phyloP scores from a whole-genome alignment of 2,888 invertebrate species.

The Cepaea hortensis region DNA sequence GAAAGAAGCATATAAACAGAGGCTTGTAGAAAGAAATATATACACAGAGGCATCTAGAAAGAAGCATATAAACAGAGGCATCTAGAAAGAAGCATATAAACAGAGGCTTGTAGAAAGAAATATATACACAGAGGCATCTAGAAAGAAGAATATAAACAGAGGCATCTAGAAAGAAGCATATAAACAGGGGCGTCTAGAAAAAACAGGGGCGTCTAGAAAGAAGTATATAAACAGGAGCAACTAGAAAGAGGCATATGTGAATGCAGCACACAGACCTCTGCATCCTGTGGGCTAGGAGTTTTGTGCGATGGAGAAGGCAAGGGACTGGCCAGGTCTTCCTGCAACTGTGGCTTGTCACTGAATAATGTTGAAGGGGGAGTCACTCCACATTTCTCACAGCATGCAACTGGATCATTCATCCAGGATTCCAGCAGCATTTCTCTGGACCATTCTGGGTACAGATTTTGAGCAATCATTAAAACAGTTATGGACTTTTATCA shows the following conservation, averaged over 20 bases:
- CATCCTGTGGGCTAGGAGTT: slow-evolving; percentile 57
- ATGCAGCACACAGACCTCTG: slow-evolving; percentile 53
- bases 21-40: no score
- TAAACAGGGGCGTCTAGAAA: not conserved
- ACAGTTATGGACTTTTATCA: no score
- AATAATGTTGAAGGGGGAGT: slow-evolving; percentile 79
- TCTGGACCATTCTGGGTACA: slow-evolving; percentile 82
- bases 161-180: not conserved
- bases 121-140: no score
- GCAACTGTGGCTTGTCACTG: slow-evolving; percentile 67
- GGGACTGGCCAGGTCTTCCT: slow-evolving; percentile 64
- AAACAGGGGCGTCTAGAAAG: not conserved
- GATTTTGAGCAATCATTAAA: not conserved
- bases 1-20: no score
- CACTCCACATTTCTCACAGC: slow-evolving; percentile 83
- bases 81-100: no score
- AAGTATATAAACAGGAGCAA: not conserved
- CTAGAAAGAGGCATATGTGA: not conserved
- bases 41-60: no score
- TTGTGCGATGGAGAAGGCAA: slow-evolving; percentile 55
- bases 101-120: no score
- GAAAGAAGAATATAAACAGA: no score
- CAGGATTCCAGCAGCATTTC: slow-evolving; percentile 82
- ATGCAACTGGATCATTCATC: slow-evolving; percentile 82
- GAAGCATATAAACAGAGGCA: no score